A percentile compares a stretch with the other conserved stretches of the same genome.
These are phyloP conservation scores for Clytia hemisphaerica DNA, from an alignment of 30 jellyfish, hydroid and myxozoan species.

Conservation along the genomic window DNA sequence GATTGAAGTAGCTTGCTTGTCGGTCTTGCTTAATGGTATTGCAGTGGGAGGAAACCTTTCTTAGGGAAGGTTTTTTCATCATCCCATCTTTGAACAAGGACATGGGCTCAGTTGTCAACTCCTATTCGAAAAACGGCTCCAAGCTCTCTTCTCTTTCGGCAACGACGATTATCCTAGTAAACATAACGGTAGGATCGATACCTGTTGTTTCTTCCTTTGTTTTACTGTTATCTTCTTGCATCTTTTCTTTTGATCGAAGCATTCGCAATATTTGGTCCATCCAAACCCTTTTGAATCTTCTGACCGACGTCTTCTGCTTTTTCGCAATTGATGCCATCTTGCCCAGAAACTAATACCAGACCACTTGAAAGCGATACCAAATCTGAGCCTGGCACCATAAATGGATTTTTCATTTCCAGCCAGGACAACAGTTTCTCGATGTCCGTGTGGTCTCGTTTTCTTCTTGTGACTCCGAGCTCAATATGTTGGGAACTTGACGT, in stretches of 20 bases:
- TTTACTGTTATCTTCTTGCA: no score
- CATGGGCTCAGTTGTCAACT: constrained; percentile 28
- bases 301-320: constrained; percentile 30
- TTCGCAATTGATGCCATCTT: constrained; percentile 29
- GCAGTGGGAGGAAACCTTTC: no score
- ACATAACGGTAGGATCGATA: constrained; percentile 27
- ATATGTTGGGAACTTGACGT: constrained; percentile 37
- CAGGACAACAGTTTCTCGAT: no score
- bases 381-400: not conserved
- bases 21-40: no score
- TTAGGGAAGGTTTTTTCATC: constrained; percentile 48
- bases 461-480: constrained; percentile 25
- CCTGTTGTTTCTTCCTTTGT: no score
- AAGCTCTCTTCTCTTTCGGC: constrained; percentile 15
- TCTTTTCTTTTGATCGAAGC: constrained; percentile 15
- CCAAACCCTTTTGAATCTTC: no score
- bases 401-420: constrained; percentile 22
- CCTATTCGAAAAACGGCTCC: constrained; percentile 22
- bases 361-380: constrained; percentile 30
- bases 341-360: constrained; percentile 10
- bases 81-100: constrained; percentile 20
- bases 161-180: constrained; percentile 28
- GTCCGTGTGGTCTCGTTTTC: constrained; percentile 26
- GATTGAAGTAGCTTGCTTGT: no score
- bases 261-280: constrained; percentile 15